Evolutionary conservation across 2,797 vertebrate species (phyloP), one percentile per base, ranked within the genome.

Genomic region (Lithobates pipiens): DNA sequence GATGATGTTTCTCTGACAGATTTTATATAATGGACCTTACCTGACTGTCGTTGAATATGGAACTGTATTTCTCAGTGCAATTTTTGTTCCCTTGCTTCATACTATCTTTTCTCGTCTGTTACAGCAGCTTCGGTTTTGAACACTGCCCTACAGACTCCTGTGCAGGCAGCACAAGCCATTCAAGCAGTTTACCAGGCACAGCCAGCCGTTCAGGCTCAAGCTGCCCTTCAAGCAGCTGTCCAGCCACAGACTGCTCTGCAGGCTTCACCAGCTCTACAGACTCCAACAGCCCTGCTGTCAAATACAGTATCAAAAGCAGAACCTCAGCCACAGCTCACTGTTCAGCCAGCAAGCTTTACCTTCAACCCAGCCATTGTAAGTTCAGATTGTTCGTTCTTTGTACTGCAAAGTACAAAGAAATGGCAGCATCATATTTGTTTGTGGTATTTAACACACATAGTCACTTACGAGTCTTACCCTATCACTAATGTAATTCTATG

Each of bases 301-400:
- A 82, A 94, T 16, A 91, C 95, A 27, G 87, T 91, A 5, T 83
- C 92, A 84, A 95, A 95, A 90, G 46, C 95, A 29, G 97, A 96
- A 88, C 90, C 96, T 79, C 95, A 89, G 88, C 90, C 95, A 16
- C 96, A 97, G 84, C 94, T 97, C 70, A 93, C 96, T 0, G 93
- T 98, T 27, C 97, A 98, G 90, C 95, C 96, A 0, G 95, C 97
- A 2, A 96, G 97, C 89, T 95, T 99, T 89, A 94, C 97, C 57
- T 95, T 99, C 92, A 98, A 97, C 88, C 96, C 97, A 0, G 96
- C 96, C 89, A 96, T 99, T 77, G 98, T 99, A 95, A 96, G 95
- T 92, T 11, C 65, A 61, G 21, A 23, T 1, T 32, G 3, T 32
- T 32, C 18, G 9, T 61, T 61, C 54, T 23, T 61, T 61, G 16